Conservation (phyloP, 1,140 invertebrate genomes). For the Melanaphis sacchari region DNA sequence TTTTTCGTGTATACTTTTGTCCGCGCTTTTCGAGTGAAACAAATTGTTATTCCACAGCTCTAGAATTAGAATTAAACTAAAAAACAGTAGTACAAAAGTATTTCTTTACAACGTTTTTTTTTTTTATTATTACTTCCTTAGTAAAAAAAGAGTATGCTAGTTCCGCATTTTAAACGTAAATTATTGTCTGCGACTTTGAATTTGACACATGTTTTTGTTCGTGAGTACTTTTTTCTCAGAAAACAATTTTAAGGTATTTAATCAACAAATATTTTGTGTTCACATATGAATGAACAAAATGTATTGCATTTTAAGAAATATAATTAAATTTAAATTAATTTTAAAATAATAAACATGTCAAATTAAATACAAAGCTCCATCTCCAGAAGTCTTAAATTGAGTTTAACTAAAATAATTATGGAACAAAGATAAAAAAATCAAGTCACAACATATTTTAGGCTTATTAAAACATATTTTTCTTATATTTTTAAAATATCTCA, state of each 20-base stretch:
- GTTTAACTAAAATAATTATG: background rate
- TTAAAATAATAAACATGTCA: background rate
- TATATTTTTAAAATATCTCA: background rate
- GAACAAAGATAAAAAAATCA: background rate
- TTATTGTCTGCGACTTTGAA: background rate
- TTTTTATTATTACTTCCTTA: background rate
- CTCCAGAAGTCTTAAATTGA: background rate
- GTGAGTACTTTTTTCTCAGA: background rate
- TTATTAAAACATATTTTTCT: background rate
- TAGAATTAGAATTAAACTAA: background rate
- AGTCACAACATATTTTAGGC: background rate
- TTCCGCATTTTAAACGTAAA: background rate
- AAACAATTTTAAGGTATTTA: background rate
- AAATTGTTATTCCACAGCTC: slow-evolving; percentile 9
- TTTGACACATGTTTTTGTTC: background rate
- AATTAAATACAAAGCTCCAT: background rate
- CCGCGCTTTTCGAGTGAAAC: background rate
- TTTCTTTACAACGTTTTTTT: background rate
- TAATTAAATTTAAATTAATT: background rate
- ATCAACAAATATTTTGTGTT: background rate
- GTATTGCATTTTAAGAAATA: background rate
- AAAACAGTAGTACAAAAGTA: background rate
- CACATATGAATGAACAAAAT: background rate
- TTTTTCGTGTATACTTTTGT: background rate
- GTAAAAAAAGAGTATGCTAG: background rate